Evolutionary conservation across 2,888 invertebrate species (phyloP).

Genomic region (Drosophila hawaiiensis): DNA sequence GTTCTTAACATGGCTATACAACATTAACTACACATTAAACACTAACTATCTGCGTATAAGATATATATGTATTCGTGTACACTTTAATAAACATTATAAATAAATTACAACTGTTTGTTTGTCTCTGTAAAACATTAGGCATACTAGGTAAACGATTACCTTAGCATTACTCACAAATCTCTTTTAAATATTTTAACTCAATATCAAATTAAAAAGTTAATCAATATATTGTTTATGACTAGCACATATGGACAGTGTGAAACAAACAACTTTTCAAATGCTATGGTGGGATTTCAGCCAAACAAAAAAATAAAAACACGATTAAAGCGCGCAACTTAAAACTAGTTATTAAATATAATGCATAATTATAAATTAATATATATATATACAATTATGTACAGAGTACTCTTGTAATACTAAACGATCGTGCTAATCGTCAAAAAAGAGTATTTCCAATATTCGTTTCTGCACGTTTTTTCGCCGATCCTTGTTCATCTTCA

Average conservation of each 20-base stretch:
- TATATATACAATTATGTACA: constrained; percentile 54
- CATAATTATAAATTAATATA: constrained; percentile 8
- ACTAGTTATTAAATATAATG: constrained; percentile 11
- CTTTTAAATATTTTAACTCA: constrained; percentile 5
- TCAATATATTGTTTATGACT: constrained; percentile 51
- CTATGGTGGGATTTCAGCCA: constrained; percentile 62
- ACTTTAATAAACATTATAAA: constrained; percentile 62
- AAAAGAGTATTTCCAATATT: constrained; percentile 85
- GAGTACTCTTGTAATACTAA: constrained; percentile 24
- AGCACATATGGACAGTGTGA: constrained; percentile 61
- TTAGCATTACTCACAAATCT: constrained; percentile 18
- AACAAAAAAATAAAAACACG: constrained; percentile 2
- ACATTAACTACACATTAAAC: constrained; percentile 37
- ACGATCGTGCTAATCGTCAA: constrained; percentile 80
- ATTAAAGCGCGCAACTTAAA: constrained; percentile 23
- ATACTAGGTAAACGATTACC: constrained; percentile 26
- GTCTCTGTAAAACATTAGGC: constrained; percentile 16
- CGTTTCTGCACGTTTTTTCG: constrained; percentile 84
- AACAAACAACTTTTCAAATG: constrained; percentile 49
- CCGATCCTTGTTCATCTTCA: constrained; percentile 85
- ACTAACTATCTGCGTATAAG: constrained; percentile 19
- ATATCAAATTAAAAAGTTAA: constrained; percentile 20
- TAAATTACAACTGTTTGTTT: constrained; percentile 54
- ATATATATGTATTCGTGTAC: constrained; percentile 24
- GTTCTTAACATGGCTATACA: constrained; percentile 34